Evolutionary conservation across 2,113 vertebrate species (phyloP), one percentile per base, ranked within the genome.

Genomic region (Oreochromis niloticus): DNA sequence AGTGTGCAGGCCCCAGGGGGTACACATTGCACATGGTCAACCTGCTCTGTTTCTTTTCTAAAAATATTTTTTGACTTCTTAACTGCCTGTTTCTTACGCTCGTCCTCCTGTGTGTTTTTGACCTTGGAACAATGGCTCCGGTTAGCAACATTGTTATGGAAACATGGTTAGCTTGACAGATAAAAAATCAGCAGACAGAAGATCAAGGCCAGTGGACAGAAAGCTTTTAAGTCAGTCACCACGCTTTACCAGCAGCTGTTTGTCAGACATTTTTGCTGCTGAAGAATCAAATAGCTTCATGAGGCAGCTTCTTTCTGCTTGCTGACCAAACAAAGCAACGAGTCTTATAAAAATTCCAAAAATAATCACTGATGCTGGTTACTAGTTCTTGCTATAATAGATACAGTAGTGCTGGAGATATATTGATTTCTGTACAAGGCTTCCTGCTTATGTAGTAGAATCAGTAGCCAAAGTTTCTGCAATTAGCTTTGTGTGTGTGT

Each of bases 61-160:
- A 68, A 22, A 66, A 68, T 48, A 71, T 6, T 41, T 48, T 87
- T 88, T 39, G 57, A 68, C 46, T 63, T 17, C 78, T 41, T 19
- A 54, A 57, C 75, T 59, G 55, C 17, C 24, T 73, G 48, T 55
- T 57, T 43, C 22, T 55, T 14, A n/a, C 7, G 59, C 9, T 17
- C 12, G n/a, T 52, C 41, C 16, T 78, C 24, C 27, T 73, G 13
- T 56, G 27, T 56, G n/a, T 63, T 39, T 85, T 78, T 89, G 88
- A 81, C 91, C 90, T 94, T 87, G 87, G 61, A 89, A 87, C 86
- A 79, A 27, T 89, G 54, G 56, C 81, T 22, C 22, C 73, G 11
- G 81, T 73, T 89, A 68, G 86, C 48, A 48, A 86, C 87, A 50
- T 34, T 94, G 89, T 93, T 90, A 81, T 93, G 94, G 88, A 89